These are phyloP conservation scores for Phengaris arion DNA, from an alignment of 2,888 invertebrate genomes.

Conservation along the genomic window DNA sequence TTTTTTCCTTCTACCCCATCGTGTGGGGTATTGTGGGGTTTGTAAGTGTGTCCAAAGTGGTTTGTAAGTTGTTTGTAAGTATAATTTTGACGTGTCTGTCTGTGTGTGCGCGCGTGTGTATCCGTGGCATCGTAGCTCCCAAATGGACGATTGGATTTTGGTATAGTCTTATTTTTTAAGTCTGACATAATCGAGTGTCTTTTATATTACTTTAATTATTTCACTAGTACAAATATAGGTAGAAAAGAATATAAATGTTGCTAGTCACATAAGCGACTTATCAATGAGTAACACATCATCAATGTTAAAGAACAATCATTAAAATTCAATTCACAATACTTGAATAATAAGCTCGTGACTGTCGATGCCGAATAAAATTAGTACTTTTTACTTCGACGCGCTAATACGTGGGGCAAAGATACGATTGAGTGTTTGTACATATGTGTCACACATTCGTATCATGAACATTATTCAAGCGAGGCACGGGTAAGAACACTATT, in stretches of 20 bases:
- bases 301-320: conserved; percentile 11
- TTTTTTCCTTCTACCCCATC: no score
- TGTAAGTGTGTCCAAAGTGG: no score
- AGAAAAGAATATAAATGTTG: background rate
- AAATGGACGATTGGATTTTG: no score
- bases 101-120: no score
- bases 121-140: no score
- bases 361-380: conserved; percentile 3
- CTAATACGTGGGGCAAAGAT: background rate
- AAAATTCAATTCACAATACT: conserved; percentile 14
- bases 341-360: conserved; percentile 3
- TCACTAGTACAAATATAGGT: no score
- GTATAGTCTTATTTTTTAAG: no score
- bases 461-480: conserved; percentile 18
- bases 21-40: no score
- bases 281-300: background rate
- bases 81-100: no score
- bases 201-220: no score
- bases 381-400: background rate
- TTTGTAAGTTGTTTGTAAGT: no score
- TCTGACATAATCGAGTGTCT: no score
- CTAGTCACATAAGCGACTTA: background rate
- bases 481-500: background rate
- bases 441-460: conserved; percentile 6
- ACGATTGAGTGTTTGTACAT: background rate